Evolutionary conservation across 1,140 invertebrate genomes (phyloP), one percentile per base, ranked within the genome.

Genomic region (Onthophagus taurus): DNA sequence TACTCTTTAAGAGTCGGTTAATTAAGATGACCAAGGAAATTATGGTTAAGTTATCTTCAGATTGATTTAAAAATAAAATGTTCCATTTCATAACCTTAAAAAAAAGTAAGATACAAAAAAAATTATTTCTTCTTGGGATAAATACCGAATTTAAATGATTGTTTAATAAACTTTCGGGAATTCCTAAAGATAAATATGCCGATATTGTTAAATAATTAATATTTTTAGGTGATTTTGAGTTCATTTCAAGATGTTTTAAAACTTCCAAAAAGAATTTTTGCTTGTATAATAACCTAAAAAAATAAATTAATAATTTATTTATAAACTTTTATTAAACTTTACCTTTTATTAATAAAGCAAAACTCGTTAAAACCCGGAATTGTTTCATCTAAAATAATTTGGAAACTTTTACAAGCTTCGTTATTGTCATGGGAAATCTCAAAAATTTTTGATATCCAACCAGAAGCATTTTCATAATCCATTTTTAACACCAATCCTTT

Each of bases 61-160:
- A 68, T 13, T 42, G 30, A 44, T 76, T 72, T 19, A 86, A 57
- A 45, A 73, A 75, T 47, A 81, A 73, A 26, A 83, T 69, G n/a
- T 85, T 63, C 49, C 84, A 56, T 31, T 77, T 75, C 16, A 77
- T 67, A 37, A 80, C 66, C 78, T 85, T 66, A 50, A 70, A 72
- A 43, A 49, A 44, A 52, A 51, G 54, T 38, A 30, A 20, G 7
- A 16, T 14, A 17, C 26, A 37, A 26, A 4, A 1, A 29, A 16
- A n/a, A 37, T 6, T 14, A 23, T 45, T 34, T 9, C 13, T n/a
- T n/a, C n/a, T n/a, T n/a, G n/a, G n/a, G n/a, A 13, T 34, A 12
- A 43, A 46, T 51, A 61, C 80, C 80, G 65, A 75, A 72, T 49
- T 65, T 55, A 53, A 81, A 72, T 57, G 83, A 71, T 54, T 74